Evolutionary conservation across 53 echinoderm and acorn worm genomes (phyloP), one percentile per base, ranked within the genome.

Genomic region (Pentamera pediparva): DNA sequence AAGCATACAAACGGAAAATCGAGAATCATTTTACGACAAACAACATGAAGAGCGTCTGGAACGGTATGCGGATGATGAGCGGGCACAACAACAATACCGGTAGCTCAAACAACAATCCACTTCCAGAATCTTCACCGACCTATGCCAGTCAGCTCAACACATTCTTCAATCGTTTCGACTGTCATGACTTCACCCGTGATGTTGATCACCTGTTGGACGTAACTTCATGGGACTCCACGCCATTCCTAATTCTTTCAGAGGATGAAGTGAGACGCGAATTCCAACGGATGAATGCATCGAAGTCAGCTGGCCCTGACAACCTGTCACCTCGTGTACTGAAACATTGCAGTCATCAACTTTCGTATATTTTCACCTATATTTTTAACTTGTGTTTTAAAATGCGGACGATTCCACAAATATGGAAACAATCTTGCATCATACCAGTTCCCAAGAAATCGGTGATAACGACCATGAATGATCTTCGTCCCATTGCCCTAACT

Each of bases 21-120:
- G 55, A 53, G 32, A 35, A 74, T 1, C 18, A 60, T 32, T 59
- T 37, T 22, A 76, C 30, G 11, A 17, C 21, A 1, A 76, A 61
- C 26, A 76, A 76, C 55, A 76, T 76, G 61, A 25, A 12, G 34
- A 32, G 33, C n/a, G 76, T 59, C 2, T 75, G 76, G 59, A 19
- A 37, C 5, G 76, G 59, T 11, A 35, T 75, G 37, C 39, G 40
- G 0, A 30, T 75, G 12, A 75, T 59, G 59, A 59, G 76, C 38
- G 76, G 76, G 3, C 59, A 75, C 41, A 61, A 39, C 25, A 60
- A 60, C 0, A 6, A 31, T 37, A 21, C 22, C 6, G 19, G 56
- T 32, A 53, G 21, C 29, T 32, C 71, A 30, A 30, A 35, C 9
- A 9, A 53, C n/a, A n/a, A n/a, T n/a, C 25, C 10, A 20, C 37